Evolutionary conservation across 1,140 invertebrate species (phyloP), one percentile per base, ranked within the genome.

Genomic region (Ceratosolen solmsi): DNA sequence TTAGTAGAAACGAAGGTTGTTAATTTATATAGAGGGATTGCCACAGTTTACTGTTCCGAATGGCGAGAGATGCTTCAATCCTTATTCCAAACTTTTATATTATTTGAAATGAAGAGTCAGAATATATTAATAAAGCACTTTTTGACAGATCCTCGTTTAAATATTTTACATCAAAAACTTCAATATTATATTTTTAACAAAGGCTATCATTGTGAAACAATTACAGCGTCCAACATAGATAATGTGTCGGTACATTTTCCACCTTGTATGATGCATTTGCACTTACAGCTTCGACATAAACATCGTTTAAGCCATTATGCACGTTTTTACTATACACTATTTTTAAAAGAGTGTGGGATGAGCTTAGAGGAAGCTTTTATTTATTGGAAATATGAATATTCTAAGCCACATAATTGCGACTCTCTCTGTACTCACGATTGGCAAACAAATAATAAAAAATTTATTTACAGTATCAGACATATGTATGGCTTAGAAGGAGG

Each of bases 241-340:
- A 33, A 87, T 77, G 87, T 94, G 85, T 92, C 92, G 11, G 90
- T 89, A 82, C 90, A 92, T 41, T 96, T 96, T 90, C 96, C 96
- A 27, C 93, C 94, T 1, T 97, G 96, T 88, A 96, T 96, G 95
- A 90, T 93, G 82, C 93, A 95, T 86, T 90, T 96, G 68, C 95
- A 96, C 86, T 86, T 91, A n/a, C 84, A 90, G 68, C 85, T 96
- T 54, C 86, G 93, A 68, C 92, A 90, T 51, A 94, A 93, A 79
- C 96, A 97, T 88, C 94, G 96, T 88, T 88, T 97, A 41, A 93
- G 93, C 75, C 95, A 97, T 87, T 92, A 94, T 84, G 95, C 95
- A 54, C 92, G 96, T 86, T 94, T 95, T 83, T 92, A 94, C 84
- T 94, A 94, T 82, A 95, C 94, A 79, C 88, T 95, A 9, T 96